Percentiles rank a stretch among this genome's conserved stretches.
Conservation (phyloP, 2,888 invertebrate genomes). For the Drepana falcataria region DNA sequence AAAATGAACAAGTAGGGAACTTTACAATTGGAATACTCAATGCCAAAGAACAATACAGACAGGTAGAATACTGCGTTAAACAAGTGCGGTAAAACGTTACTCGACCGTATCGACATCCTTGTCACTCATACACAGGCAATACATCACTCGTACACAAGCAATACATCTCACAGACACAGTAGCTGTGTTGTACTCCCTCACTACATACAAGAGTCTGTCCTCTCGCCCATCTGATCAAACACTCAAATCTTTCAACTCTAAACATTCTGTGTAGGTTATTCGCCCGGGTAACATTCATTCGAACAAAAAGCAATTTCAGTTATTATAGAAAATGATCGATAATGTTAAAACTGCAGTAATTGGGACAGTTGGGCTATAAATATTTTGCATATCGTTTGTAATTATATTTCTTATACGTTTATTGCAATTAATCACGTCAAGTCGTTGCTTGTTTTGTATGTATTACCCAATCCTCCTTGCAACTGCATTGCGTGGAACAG, state of each 20-base stretch:
- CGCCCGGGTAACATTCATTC: background rate
- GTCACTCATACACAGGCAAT: constrained; percentile 4
- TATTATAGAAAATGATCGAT: too few species aligned
- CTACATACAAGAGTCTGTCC: constrained; percentile 1
- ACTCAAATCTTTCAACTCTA: background rate
- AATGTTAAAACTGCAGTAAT: background rate
- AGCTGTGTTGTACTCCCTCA: too few species aligned
- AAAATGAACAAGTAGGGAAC: too few species aligned
- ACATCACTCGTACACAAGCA: background rate
- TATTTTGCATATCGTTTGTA: constrained; percentile 1
- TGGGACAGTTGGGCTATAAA: constrained; percentile 5
- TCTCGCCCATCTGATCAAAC: constrained; percentile 23
- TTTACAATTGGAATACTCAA: background rate
- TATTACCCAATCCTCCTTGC: too few species aligned
- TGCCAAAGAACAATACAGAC: background rate
- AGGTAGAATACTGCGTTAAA: constrained; percentile 3
- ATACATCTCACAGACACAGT: too few species aligned
- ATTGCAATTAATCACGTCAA: constrained; percentile 32
- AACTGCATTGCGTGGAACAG: too few species aligned
- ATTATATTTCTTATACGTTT: constrained; percentile 8
- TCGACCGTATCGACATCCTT: constrained; percentile 31
- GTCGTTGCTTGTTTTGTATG: constrained; percentile 13
- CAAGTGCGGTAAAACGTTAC: constrained; percentile 34
- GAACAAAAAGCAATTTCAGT: background rate
- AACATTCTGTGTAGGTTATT: background rate